A percentile compares a stretch with the other conserved stretches of the same genome.
These are phyloP conservation scores for Gonioctena quinquepunctata DNA, from an alignment of 1,140 invertebrate genomes.

Conservation along the genomic window DNA sequence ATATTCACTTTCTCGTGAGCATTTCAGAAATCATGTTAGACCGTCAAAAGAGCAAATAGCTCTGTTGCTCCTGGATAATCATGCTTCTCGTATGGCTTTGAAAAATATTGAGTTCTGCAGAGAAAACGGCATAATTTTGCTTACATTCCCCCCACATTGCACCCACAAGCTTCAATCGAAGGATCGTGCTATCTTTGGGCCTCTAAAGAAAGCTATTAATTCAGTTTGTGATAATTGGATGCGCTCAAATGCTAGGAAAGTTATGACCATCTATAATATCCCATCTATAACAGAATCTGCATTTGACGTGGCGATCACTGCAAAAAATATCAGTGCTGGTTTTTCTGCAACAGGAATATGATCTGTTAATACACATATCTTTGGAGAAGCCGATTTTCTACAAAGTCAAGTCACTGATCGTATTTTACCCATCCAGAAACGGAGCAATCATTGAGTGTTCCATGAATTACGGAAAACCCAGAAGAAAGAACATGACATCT, in stretches of 20 bases:
- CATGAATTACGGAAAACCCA: no score
- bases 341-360: constrained; percentile 10
- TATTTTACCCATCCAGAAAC: constrained; percentile 13
- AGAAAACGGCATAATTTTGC: constrained; percentile 47
- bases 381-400: constrained; percentile 11
- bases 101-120: constrained; percentile 37
- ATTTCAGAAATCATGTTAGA: no score
- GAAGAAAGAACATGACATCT: constrained; percentile 11
- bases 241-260: constrained; percentile 47
- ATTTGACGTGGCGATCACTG: constrained; percentile 23
- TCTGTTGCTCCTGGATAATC: no score
- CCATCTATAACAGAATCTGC: constrained; percentile 51
- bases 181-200: constrained; percentile 52
- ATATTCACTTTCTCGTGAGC: no score
- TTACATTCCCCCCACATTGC: constrained; percentile 53
- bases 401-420: constrained; percentile 13
- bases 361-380: constrained; percentile 6
- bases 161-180: constrained; percentile 52
- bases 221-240: constrained; percentile 55
- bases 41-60: no score
- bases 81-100: no score
- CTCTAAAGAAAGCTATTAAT: constrained; percentile 54
- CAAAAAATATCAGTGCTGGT: constrained; percentile 8
- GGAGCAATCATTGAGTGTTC: constrained; percentile 9
- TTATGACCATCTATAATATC: constrained; percentile 56